Evolutionary conservation across 2,888 invertebrate genomes (phyloP).

Genomic region (Iselma pallidipennis): DNA sequence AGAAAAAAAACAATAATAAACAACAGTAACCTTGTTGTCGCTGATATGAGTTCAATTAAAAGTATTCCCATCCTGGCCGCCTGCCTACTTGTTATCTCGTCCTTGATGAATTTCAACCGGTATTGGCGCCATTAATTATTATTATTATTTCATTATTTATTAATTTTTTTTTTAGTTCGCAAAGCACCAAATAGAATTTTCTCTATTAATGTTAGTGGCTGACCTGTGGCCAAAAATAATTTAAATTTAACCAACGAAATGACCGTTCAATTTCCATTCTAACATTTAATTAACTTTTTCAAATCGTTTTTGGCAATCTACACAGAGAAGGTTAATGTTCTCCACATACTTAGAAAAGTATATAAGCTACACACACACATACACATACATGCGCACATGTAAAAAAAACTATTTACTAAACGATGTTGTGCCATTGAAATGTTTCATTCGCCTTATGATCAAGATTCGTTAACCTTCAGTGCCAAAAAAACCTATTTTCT

Average conservation of each 20-base stretch:
- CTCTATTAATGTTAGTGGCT: background rate
- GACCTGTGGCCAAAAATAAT: background rate
- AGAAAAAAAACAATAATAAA: no score
- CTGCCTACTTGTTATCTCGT: background rate
- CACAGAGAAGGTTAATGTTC: background rate
- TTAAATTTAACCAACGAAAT: background rate
- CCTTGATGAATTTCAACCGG: background rate
- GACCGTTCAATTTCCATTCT: background rate
- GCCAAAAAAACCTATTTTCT: no score
- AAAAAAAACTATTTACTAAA: background rate
- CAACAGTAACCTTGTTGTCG: no score
- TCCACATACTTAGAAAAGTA: background rate
- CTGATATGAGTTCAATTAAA: no score
- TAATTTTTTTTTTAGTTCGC: background rate
- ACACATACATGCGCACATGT: no score
- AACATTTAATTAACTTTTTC: background rate
- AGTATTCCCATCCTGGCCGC: no score
- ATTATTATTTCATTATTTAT: no score
- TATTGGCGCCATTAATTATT: background rate
- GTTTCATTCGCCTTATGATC: no score
- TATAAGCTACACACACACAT: no score
- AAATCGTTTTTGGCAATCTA: background rate
- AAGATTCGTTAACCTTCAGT: no score
- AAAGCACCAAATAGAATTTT: background rate
- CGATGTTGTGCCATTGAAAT: background rate